A percentile compares a stretch with the other conserved stretches of the same genome.
phyloP scores from a whole-genome alignment of 2,888 invertebrate species.

The Drosophila neoperkinsi region DNA sequence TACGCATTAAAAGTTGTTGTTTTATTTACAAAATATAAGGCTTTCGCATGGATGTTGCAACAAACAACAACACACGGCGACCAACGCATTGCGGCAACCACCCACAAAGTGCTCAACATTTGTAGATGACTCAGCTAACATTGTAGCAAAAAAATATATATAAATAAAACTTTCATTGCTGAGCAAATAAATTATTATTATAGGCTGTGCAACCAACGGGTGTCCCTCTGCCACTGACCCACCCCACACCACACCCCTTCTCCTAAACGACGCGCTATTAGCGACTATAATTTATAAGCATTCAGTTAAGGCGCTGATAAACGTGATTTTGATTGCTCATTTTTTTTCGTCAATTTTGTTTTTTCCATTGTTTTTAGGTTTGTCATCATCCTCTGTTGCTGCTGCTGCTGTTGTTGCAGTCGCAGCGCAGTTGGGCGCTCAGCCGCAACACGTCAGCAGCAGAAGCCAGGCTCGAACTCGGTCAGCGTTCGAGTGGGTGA shows the following conservation, averaged over 20 bases:
- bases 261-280: not conserved
- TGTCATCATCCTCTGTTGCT: constrained; percentile 39
- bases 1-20: constrained; percentile 29
- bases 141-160: not conserved
- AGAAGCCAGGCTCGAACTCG: constrained; percentile 52
- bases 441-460: constrained; percentile 61
- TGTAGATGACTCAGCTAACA: constrained; percentile 7
- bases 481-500: constrained; percentile 43
- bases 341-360: not conserved
- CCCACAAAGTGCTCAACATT: constrained; percentile 34
- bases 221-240: not conserved
- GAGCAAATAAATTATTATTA: constrained; percentile 35
- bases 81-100: constrained; percentile 51
- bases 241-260: not conserved
- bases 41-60: constrained; percentile 5
- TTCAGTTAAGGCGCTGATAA: constrained; percentile 41
- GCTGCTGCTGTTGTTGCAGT: constrained; percentile 30
- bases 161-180: constrained; percentile 40
- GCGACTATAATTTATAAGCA: constrained; percentile 32
- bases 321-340: constrained; percentile 40
- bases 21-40: constrained; percentile 7
- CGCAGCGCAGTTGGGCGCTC: constrained; percentile 6
- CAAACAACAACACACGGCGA: constrained; percentile 15
- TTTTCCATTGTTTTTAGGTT: constrained; percentile 27
- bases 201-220: constrained; percentile 21